Percentiles rank a stretch among this genome's conserved stretches.
Conservation (phyloP, 2,797 vertebrate genomes). For the Hyperoplus lanceolatus region DNA sequence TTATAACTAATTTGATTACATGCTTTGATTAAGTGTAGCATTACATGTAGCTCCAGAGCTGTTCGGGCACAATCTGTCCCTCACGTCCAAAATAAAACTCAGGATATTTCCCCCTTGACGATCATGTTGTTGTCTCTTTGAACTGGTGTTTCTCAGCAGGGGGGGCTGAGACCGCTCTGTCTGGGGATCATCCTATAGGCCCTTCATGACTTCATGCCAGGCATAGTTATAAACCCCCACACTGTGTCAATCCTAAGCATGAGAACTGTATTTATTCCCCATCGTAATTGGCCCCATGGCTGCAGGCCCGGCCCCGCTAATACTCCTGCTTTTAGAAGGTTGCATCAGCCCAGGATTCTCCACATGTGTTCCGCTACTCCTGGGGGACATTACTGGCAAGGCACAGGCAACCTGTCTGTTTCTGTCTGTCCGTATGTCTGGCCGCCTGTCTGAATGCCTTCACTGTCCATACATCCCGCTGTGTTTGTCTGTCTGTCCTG, state of each 20-base stretch:
- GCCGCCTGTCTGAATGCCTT: slow-evolving; percentile 51
- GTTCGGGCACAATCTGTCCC: slow-evolving; percentile 14
- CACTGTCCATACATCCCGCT: slow-evolving; percentile 57
- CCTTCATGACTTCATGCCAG: slow-evolving; percentile 72
- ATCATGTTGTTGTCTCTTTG: slow-evolving; percentile 60
- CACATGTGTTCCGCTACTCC: slow-evolving; percentile 78
- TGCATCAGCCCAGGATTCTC: slow-evolving; percentile 83
- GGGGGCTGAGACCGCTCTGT: slow-evolving; percentile 46
- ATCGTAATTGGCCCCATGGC: slow-evolving; percentile 80
- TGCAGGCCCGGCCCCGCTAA: slow-evolving; percentile 63
- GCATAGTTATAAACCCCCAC: slow-evolving; percentile 65
- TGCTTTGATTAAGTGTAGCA: neutral
- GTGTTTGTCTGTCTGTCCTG: slow-evolving; percentile 47
- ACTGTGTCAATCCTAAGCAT: slow-evolving; percentile 70
- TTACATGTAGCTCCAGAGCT: slow-evolving; percentile 8
- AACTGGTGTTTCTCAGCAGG: slow-evolving; percentile 65
- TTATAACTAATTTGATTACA: no score
- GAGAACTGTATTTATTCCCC: slow-evolving; percentile 78
- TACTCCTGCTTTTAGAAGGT: slow-evolving; percentile 82
- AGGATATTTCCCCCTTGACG: slow-evolving; percentile 24
- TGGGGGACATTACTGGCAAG: slow-evolving; percentile 73
- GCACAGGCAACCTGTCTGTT: slow-evolving; percentile 74
- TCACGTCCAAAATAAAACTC: slow-evolving; percentile 27
- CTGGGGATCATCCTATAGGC: slow-evolving; percentile 63
- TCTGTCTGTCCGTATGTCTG: slow-evolving; percentile 68